A percentile compares a stretch with the other conserved stretches of the same genome.
Evolutionary conservation across 1,140 invertebrate species (phyloP).

Genomic region (Drosophila oshimai): DNA sequence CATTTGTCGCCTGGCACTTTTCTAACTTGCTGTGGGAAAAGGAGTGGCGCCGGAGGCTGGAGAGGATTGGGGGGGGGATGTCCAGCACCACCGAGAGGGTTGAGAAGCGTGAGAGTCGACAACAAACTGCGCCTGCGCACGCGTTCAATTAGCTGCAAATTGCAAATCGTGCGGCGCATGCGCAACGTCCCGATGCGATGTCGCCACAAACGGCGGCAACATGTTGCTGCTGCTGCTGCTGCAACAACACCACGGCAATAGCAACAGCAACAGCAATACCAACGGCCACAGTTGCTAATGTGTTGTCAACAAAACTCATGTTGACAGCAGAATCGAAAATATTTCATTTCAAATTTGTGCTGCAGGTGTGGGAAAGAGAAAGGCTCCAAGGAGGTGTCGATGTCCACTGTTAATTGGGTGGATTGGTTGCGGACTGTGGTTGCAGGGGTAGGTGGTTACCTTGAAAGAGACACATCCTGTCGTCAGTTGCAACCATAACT

Average conservation of each 20-base stretch:
- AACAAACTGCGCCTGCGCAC: slow-evolving; percentile 76
- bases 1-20: slow-evolving; percentile 65
- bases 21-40: slow-evolving; percentile 27
- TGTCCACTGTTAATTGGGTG: slow-evolving; percentile 37
- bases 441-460: neutral
- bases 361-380: slow-evolving; percentile 52
- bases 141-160: slow-evolving; percentile 80
- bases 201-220: slow-evolving; percentile 58
- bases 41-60: neutral
- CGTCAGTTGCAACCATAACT: slow-evolving; percentile 26
- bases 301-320: slow-evolving; percentile 79
- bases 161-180: slow-evolving; percentile 78
- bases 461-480: slow-evolving; percentile 47
- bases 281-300: slow-evolving; percentile 70
- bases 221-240: slow-evolving; percentile 51
- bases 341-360: slow-evolving; percentile 77
- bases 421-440: neutral
- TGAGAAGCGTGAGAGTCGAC: slow-evolving; percentile 48
- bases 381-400: slow-evolving; percentile 34
- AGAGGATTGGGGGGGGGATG: neutral
- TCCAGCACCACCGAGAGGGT: slow-evolving; percentile 2
- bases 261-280: slow-evolving; percentile 12
- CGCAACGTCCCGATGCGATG: slow-evolving; percentile 61
- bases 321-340: slow-evolving; percentile 79
- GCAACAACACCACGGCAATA: neutral